These are phyloP conservation scores for Meloidogyne hapla DNA, from an alignment of 1,140 invertebrate species.

Conservation along the genomic window DNA sequence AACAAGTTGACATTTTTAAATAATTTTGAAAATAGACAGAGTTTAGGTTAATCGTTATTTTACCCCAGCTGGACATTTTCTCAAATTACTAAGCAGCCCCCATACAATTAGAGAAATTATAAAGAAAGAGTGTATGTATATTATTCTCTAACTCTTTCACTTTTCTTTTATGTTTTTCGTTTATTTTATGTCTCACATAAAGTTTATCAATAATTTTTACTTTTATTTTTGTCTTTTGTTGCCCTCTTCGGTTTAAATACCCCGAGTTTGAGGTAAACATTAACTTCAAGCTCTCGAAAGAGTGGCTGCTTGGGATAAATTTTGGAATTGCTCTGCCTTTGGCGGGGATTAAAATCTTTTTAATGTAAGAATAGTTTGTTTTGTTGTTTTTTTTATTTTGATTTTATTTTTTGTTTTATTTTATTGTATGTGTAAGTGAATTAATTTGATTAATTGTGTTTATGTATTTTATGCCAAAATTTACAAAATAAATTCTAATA, in stretches of 20 bases:
- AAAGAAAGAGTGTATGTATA: not conserved
- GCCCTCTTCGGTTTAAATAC: not conserved
- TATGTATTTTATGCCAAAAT: too few species aligned
- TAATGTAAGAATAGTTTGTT: too few species aligned
- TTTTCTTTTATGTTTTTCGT: not conserved
- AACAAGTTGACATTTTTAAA: too few species aligned
- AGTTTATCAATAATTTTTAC: not conserved
- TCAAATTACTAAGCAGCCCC: too few species aligned
- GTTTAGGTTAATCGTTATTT: not conserved
- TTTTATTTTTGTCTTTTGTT: not conserved
- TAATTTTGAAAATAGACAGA: not conserved
- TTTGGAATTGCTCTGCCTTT: not conserved
- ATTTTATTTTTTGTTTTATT: too few species aligned
- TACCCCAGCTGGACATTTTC: not conserved
- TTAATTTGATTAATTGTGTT: too few species aligned
- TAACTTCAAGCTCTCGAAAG: not conserved
- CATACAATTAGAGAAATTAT: not conserved
- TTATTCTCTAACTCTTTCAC: not conserved
- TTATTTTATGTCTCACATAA: not conserved
- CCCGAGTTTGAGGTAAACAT: constrained; percentile 2
- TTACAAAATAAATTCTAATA: too few species aligned
- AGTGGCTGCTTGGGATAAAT: not conserved
- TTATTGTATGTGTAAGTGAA: too few species aligned
- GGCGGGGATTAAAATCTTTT: too few species aligned
- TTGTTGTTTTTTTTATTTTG: too few species aligned